Evolutionary conservation across 2,113 vertebrate genomes (phyloP).

Genomic region (Desmodus rotundus): DNA sequence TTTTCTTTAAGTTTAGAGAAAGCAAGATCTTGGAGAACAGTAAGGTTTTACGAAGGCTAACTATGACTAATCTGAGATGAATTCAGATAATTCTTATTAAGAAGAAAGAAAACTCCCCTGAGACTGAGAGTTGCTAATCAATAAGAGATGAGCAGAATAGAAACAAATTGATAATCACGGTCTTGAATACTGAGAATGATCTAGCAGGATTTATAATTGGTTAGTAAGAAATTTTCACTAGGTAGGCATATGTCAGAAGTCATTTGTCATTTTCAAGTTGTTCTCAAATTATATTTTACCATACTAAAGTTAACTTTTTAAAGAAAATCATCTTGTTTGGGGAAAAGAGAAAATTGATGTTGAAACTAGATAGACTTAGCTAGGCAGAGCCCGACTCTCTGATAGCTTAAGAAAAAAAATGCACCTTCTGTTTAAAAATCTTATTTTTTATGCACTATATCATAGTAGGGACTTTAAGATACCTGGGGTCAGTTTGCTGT

Average conservation of each 20-base stretch:
- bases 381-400: accelerated
- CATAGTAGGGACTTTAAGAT: background rate
- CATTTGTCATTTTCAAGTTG: background rate
- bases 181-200: background rate
- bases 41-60: background rate
- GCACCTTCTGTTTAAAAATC: background rate
- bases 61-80: background rate
- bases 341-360: background rate
- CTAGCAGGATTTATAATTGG: background rate
- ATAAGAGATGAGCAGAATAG: background rate
- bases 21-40: background rate
- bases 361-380: background rate
- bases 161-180: background rate
- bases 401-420: background rate
- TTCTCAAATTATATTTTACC: background rate
- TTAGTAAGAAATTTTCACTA: background rate
- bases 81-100: background rate
- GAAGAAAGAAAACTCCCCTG: background rate
- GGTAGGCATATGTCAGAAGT: background rate
- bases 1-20: background rate
- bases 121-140: background rate
- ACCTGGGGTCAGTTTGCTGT: background rate
- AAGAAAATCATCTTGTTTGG: background rate
- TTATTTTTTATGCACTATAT: background rate
- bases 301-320: background rate